phyloP scores from a whole-genome alignment of 1,140 invertebrate genomes.

The Acromyrmex heyeri region DNA sequence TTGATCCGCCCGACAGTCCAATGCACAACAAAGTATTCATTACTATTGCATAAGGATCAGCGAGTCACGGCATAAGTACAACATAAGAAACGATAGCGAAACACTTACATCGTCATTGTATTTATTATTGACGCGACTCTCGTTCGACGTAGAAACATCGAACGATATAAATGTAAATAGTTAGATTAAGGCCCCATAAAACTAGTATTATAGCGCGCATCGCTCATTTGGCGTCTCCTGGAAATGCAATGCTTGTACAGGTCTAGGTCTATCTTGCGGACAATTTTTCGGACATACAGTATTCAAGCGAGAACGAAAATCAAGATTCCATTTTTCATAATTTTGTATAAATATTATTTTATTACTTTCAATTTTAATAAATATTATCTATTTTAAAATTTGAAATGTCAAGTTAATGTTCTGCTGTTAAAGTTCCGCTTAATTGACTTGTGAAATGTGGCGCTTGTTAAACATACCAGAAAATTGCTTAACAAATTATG shows the following conservation, averaged over 20 bases:
- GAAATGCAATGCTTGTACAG: slow-evolving; percentile 18
- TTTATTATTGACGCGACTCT: slow-evolving; percentile 48
- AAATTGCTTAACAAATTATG: neutral
- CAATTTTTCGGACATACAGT: neutral
- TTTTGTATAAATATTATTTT: too few species aligned
- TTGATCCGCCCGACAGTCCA: slow-evolving; percentile 11
- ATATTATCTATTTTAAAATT: neutral
- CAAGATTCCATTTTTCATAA: neutral
- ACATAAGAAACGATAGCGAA: slow-evolving; percentile 47
- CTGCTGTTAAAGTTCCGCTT: too few species aligned
- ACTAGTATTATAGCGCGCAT: slow-evolving; percentile 35
- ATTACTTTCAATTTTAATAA: too few species aligned
- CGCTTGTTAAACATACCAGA: neutral
- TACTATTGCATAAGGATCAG: slow-evolving; percentile 13
- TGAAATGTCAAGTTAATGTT: neutral
- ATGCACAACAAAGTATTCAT: slow-evolving; percentile 2
- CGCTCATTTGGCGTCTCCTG: neutral
- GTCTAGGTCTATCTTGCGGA: neutral
- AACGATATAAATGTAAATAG: slow-evolving; percentile 73
- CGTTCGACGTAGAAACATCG: neutral
- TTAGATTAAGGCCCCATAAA: slow-evolving; percentile 59
- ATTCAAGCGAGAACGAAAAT: neutral
- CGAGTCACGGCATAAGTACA: slow-evolving; percentile 50
- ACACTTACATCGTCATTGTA: slow-evolving; percentile 51
- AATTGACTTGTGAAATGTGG: neutral